Conservation (phyloP, 2,888 invertebrate species). For the Achlya flavicornis region DNA sequence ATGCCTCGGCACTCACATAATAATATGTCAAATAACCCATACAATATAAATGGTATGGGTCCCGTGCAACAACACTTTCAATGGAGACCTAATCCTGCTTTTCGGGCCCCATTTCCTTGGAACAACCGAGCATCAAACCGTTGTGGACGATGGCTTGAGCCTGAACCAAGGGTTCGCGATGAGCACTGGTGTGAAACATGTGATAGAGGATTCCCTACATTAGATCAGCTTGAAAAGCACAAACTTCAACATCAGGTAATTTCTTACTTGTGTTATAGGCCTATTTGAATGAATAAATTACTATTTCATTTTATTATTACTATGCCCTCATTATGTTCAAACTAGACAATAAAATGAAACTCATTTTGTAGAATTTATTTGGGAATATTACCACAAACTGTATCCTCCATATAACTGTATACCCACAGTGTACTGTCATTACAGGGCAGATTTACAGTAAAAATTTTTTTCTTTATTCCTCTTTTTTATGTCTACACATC, state of each 20-base stretch:
- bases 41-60: constrained; percentile 12
- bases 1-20: constrained; percentile 24
- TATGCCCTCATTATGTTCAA: no score
- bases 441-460: no score
- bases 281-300: no score
- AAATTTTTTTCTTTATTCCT: no score
- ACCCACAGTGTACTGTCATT: no score
- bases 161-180: constrained; percentile 30
- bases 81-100: constrained; percentile 31
- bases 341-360: no score
- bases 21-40: constrained; percentile 26
- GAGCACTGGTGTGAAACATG: constrained; percentile 90
- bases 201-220: constrained; percentile 87
- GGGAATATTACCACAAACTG: neutral
- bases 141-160: constrained; percentile 20
- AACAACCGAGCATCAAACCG: constrained; percentile 22
- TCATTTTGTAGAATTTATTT: no score
- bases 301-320: no score
- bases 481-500: no score
- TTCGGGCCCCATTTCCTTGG: constrained; percentile 27
- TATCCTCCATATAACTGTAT: no score
- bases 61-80: constrained; percentile 31
- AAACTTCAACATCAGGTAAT: constrained; percentile 87
- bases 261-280: no score
- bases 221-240: constrained; percentile 86